phyloP scores from a whole-genome alignment of 2,888 invertebrate genomes.

The Uropetala carovei region DNA sequence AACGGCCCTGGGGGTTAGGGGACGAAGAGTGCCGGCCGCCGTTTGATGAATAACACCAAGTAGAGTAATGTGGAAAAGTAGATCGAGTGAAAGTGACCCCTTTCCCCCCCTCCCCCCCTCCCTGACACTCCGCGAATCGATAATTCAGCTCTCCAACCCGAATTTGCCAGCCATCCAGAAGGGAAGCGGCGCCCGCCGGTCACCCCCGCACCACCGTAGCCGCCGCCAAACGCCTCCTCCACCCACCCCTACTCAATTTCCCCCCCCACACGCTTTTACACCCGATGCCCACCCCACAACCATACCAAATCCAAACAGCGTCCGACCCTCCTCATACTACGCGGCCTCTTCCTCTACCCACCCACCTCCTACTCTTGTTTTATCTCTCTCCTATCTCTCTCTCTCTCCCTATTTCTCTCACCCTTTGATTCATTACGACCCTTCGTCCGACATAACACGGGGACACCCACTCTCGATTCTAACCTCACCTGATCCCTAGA shows the following conservation, averaged over 20 bases:
- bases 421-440: constrained; percentile 60
- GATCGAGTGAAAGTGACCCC: constrained; percentile 40
- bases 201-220: neutral
- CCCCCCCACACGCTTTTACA: neutral
- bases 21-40: neutral
- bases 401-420: neutral
- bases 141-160: neutral
- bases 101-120: constrained; percentile 11
- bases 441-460: constrained; percentile 60
- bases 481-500: constrained; percentile 52
- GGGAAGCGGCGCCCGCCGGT: neutral
- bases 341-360: too few relatives aligned
- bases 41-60: constrained; percentile 1
- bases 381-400: neutral
- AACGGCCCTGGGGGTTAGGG: neutral
- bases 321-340: too few relatives aligned
- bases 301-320: neutral
- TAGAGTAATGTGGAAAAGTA: constrained; percentile 26
- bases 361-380: neutral
- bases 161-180: neutral
- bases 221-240: neutral
- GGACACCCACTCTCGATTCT: constrained; percentile 47
- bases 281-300: neutral
- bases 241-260: neutral
- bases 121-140: neutral